A percentile compares a stretch with the other conserved stretches of the same genome.
Evolutionary conservation across 2,113 vertebrate genomes (phyloP).

Genomic region (Dicaeum eximium): DNA sequence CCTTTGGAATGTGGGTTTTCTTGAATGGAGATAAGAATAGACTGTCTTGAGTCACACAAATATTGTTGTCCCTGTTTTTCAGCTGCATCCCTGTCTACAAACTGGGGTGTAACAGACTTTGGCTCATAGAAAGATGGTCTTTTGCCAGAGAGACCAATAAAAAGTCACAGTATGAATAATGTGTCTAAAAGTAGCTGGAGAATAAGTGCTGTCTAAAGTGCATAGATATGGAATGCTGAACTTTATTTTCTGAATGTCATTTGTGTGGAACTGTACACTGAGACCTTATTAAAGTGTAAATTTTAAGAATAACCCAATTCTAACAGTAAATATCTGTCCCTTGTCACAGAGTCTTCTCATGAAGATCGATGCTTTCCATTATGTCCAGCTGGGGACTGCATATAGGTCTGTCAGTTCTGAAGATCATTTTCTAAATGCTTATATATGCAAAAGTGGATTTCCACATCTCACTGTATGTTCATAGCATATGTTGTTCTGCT

Average conservation of each 20-base stretch:
- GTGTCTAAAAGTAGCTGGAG: background rate
- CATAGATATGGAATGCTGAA: background rate
- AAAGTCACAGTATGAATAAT: background rate
- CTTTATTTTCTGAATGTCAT: background rate
- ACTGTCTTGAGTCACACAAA: background rate
- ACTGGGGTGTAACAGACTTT: background rate
- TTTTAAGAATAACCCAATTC: background rate
- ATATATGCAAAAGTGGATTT: background rate
- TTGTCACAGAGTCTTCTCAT: conserved; percentile 77
- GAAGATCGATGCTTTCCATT: conserved; percentile 85
- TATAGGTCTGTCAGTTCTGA: conserved; percentile 72
- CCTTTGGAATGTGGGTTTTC: background rate
- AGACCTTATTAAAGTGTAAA: too few relatives aligned
- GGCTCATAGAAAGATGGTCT: background rate
- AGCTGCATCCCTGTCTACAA: background rate
- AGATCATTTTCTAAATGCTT: background rate
- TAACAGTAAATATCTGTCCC: background rate
- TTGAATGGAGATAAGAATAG: background rate
- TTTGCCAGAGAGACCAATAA: background rate
- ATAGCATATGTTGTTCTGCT: background rate
- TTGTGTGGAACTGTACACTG: background rate
- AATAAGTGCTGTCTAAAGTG: background rate
- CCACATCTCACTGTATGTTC: background rate
- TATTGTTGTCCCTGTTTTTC: background rate
- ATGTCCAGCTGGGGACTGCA: conserved; percentile 78